Percentiles rank a stretch among this genome's conserved stretches.
phyloP scores from a whole-genome alignment of 2,113 vertebrate genomes.

The Argyrosomus japonicus region DNA sequence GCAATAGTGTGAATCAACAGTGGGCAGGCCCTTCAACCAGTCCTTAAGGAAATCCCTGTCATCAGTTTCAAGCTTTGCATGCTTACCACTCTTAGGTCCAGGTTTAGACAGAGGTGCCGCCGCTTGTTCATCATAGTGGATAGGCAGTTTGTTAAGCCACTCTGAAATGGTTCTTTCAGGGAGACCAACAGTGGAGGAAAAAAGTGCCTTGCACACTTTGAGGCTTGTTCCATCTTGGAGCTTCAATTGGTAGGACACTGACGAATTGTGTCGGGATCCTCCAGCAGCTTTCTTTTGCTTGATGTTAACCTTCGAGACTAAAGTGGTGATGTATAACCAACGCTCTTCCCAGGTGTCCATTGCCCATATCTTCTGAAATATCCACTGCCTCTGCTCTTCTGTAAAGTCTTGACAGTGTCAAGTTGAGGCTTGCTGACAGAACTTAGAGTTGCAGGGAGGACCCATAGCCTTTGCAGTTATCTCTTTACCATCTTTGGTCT shows the following conservation, averaged over 20 bases:
- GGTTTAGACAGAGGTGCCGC: no score
- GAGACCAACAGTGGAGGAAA: conserved; percentile 6
- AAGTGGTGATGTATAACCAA: not conserved
- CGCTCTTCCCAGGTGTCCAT: conserved; percentile 11
- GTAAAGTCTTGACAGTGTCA: conserved; percentile 3
- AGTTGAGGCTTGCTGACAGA: conserved; percentile 6
- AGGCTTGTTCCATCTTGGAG: no score
- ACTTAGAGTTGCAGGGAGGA: not conserved
- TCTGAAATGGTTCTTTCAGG: conserved; percentile 19
- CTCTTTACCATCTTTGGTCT: conserved; percentile 15
- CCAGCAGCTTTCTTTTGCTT: no score
- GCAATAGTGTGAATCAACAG: conserved; percentile 27
- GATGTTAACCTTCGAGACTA: no score
- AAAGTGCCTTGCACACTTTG: not conserved
- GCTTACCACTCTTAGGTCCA: no score
- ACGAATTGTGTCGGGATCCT: no score
- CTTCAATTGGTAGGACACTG: no score
- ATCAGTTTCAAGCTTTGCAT: not conserved
- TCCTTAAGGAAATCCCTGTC: conserved; percentile 13
- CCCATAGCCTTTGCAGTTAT: conserved; percentile 11
- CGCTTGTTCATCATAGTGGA: conserved; percentile 1
- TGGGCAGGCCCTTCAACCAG: conserved; percentile 17
- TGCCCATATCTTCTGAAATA: conserved; percentile 12
- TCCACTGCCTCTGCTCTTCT: conserved; percentile 19
- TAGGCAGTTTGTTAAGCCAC: not conserved